phyloP scores from a whole-genome alignment of 23 tunicate species.

The Diplosoma virens region DNA sequence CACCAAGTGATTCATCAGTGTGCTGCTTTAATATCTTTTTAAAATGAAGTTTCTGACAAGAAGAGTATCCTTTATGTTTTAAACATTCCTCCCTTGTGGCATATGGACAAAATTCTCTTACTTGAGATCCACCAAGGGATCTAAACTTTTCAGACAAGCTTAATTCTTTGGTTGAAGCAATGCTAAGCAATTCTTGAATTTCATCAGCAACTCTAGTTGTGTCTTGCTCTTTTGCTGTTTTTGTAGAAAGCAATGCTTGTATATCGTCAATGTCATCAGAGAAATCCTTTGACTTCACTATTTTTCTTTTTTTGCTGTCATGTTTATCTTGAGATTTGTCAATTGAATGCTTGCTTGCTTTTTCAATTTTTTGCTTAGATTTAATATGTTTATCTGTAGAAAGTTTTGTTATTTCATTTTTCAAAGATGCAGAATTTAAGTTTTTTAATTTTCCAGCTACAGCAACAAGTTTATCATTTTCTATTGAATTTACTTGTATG shows the following conservation, averaged over 20 bases:
- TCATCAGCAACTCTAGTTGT: slow-evolving; percentile 77
- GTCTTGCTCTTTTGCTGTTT: slow-evolving; percentile 85
- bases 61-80: slow-evolving; percentile 49
- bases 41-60: slow-evolving; percentile 92
- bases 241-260: slow-evolving; percentile 72
- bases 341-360: slow-evolving; percentile 30
- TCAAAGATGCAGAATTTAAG: background rate
- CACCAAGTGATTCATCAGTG: slow-evolving; percentile 95
- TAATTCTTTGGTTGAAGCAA: slow-evolving; percentile 79
- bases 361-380: slow-evolving; percentile 21
- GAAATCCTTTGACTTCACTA: background rate
- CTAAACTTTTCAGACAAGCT: slow-evolving; percentile 79
- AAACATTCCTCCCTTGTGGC: slow-evolving; percentile 83
- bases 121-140: slow-evolving; percentile 87
- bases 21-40: slow-evolving; percentile 93
- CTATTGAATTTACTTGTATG: slow-evolving; percentile 35
- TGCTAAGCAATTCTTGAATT: slow-evolving; percentile 79
- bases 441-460: slow-evolving; percentile 45
- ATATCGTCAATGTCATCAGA: slow-evolving; percentile 55
- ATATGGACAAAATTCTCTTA: slow-evolving; percentile 87
- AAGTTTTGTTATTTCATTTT: background rate
- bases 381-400: background rate
- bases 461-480: slow-evolving; percentile 43
- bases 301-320: slow-evolving; percentile 1
- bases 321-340: slow-evolving; percentile 27